phyloP scores from a whole-genome alignment of 2,888 invertebrate genomes.

The Hypena proboscidalis region DNA sequence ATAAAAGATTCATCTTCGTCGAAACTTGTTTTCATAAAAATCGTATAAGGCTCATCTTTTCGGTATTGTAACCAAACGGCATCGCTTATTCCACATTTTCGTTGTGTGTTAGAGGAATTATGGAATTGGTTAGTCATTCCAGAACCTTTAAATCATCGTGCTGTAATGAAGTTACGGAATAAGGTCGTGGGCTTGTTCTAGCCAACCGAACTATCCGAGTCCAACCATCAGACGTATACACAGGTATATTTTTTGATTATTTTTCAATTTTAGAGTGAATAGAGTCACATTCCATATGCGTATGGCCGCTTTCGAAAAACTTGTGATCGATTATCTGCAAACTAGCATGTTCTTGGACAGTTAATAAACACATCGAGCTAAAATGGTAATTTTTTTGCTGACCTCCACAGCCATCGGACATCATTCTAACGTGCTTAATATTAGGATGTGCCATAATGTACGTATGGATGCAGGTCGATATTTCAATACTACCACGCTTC shows the following conservation, averaged over 20 bases:
- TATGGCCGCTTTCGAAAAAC: conserved; percentile 26
- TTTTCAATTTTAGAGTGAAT: conserved; percentile 45
- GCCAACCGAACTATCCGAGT: conserved; percentile 16
- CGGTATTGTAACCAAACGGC: conserved; percentile 14
- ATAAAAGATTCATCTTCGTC: conserved; percentile 15
- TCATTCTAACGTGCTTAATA: conserved; percentile 25
- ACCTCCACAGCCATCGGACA: conserved; percentile 40
- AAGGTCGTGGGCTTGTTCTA: no score
- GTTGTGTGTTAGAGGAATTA: conserved; percentile 3
- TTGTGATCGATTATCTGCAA: not conserved
- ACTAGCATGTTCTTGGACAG: not conserved
- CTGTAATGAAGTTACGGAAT: no score
- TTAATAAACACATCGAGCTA: conserved; percentile 23
- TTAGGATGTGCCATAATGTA: conserved; percentile 24
- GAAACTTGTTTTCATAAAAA: conserved; percentile 10
- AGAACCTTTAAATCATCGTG: conserved; percentile 5
- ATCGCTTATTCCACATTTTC: conserved; percentile 8
- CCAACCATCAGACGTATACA: conserved; percentile 43
- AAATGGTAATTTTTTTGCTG: conserved; percentile 39
- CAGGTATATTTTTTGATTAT: conserved; percentile 40
- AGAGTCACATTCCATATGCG: no score
- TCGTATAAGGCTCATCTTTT: conserved; percentile 9
- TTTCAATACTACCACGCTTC: conserved; percentile 47
- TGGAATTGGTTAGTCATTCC: conserved; percentile 5
- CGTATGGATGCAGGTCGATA: conserved; percentile 38